Evolutionary conservation across 2,797 vertebrate genomes (phyloP), one percentile per base, ranked within the genome.

Genomic region (Hapalemur alaotrensis): DNA sequence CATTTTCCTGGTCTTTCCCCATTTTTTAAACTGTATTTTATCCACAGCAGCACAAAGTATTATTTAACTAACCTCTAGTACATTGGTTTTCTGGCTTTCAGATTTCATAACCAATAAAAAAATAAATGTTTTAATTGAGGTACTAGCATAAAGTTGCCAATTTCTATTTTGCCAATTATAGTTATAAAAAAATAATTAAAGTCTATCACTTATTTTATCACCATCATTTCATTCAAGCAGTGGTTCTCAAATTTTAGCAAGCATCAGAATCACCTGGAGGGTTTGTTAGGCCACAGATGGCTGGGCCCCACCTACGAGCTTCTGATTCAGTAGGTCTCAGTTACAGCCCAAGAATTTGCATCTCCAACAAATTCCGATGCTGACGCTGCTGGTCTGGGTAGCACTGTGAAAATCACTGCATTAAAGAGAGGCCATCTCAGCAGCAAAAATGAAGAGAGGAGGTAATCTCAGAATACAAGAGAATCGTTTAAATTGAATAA

Each of bases 1-100:
- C 70, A 84, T 92, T 97, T 97, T 95, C 65, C 67, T 93, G 67
- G 57, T 54, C 93, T 90, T 87, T 93, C 83, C 43, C 61, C 89
- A 89, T 85, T 93, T 96, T 95, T 67, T 86, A 95, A 97, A 96
- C 38, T 94, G 41, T 63, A 91, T 95, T 93, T 96, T 94, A 97
- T 57, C 61, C 61, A 93, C 4, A 93, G 54, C 11, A 57, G 32
- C 43, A 80, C 82, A 78, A 93, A 95, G 54, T 89, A 93, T 75
- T 89, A 88, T 70, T 97, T 94, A 94, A 93, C 72, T 91, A 95
- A 92, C 48, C 54, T 93, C 84, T n/a, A 92, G 57, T 52, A 76
- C 54, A 57, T 76, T 78, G 28, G 25, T 83, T 94, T 95, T 67
- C 87, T 85, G 50, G 81, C 67, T 93, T 97, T 73, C 80, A 78